A percentile compares a stretch with the other conserved stretches of the same genome.
Evolutionary conservation across 2,113 vertebrate genomes (phyloP).

Genomic region (Cochlearius cochlearius): DNA sequence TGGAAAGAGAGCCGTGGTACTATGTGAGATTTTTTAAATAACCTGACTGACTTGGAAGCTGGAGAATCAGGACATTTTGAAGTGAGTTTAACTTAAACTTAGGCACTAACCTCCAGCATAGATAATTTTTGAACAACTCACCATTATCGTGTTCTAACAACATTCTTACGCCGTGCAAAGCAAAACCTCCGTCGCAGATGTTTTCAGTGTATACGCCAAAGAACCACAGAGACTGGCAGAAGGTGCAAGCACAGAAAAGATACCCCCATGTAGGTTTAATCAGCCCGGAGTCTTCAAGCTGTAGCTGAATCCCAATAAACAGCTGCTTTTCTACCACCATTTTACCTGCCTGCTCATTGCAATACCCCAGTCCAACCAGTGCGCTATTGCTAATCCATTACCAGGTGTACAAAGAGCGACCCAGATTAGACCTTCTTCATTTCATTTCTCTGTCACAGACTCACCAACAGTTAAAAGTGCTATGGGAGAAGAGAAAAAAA

Average conservation of each 20-base stretch:
- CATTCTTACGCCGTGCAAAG: fast-evolving
- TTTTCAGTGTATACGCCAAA: background rate
- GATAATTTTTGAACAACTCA: background rate
- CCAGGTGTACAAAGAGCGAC: background rate
- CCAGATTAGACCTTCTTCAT: no score
- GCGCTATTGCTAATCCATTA: fast-evolving
- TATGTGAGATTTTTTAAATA: no score
- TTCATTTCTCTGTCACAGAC: background rate
- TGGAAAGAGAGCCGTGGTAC: no score
- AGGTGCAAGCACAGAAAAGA: background rate
- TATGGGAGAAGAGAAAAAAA: background rate
- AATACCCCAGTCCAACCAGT: fast-evolving
- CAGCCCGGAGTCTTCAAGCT: background rate
- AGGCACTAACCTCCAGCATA: background rate
- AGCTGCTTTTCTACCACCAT: background rate
- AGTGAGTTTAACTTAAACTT: background rate
- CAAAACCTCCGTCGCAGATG: background rate
- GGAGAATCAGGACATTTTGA: no score
- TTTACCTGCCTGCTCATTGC: background rate
- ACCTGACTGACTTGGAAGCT: background rate
- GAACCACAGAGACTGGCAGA: no score
- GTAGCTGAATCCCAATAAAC: background rate
- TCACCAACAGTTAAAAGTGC: background rate
- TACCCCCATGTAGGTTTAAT: no score
- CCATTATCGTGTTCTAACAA: background rate